phyloP scores from a whole-genome alignment of 53 echinoderm and acorn worm genomes.

The Echinarachnius parma region DNA sequence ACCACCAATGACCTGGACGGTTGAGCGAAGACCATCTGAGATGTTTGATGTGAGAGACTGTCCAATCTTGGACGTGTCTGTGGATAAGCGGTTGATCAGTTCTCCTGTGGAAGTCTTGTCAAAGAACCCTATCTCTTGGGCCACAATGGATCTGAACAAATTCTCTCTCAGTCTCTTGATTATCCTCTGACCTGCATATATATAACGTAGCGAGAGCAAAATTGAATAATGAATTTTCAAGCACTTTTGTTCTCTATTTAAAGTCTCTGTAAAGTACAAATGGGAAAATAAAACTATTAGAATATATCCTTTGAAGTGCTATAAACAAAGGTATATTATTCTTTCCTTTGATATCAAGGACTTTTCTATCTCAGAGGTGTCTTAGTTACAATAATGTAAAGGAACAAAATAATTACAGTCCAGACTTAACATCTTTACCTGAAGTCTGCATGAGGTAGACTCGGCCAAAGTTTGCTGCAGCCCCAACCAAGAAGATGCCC shows the following conservation, averaged over 20 bases:
- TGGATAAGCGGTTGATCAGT: slow-evolving; percentile 83
- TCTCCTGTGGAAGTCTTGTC: slow-evolving; percentile 93
- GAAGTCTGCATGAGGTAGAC: slow-evolving; percentile 90
- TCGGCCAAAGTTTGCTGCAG: slow-evolving; percentile 83
- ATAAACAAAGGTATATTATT: too few species aligned
- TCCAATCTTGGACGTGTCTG: slow-evolving; percentile 82
- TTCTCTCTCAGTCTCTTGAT: slow-evolving; percentile 75
- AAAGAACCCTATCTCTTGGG: slow-evolving; percentile 92
- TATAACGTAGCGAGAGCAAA: not conserved
- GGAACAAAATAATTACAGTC: too few species aligned
- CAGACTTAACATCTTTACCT: too few species aligned
- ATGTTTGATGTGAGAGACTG: slow-evolving; percentile 79
- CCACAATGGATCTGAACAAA: slow-evolving; percentile 77
- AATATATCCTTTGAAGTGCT: too few species aligned
- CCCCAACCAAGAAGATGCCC: slow-evolving; percentile 74
- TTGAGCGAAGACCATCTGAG: slow-evolving; percentile 84
- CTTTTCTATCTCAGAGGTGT: too few species aligned
- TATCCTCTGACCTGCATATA: slow-evolving; percentile 71
- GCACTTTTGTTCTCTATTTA: too few species aligned
- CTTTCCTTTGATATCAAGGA: too few species aligned
- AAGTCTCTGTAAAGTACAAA: too few species aligned
- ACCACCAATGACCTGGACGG: slow-evolving; percentile 78
- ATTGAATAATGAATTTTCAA: too few species aligned
- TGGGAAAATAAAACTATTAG: too few species aligned
- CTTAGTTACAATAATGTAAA: too few species aligned